Evolutionary conservation across 2,797 vertebrate genomes (phyloP).

Genomic region (Agapornis canus): DNA sequence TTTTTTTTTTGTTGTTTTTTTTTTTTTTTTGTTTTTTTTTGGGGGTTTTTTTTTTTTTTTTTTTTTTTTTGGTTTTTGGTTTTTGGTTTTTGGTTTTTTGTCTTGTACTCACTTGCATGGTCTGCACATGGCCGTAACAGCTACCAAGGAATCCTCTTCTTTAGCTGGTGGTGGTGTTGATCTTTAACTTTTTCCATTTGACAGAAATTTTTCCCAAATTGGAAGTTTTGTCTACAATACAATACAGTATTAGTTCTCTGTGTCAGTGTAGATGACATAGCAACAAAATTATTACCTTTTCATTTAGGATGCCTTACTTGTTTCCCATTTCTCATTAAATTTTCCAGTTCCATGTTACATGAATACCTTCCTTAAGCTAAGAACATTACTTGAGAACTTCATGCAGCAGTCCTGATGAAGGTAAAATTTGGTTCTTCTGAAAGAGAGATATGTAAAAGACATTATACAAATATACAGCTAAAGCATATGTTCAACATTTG

Average conservation of each 20-base stretch:
- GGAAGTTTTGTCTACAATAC: background rate
- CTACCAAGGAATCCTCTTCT: background rate
- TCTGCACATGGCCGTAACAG: background rate
- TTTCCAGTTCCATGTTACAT: background rate
- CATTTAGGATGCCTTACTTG: background rate
- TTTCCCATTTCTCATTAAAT: background rate
- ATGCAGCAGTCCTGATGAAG: background rate
- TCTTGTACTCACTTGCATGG: background rate
- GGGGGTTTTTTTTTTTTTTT: too few species aligned
- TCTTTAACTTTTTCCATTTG: background rate
- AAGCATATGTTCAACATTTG: background rate
- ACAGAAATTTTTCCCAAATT: background rate
- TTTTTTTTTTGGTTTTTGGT: too few species aligned
- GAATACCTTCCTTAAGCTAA: background rate
- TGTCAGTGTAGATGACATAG: background rate
- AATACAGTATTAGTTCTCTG: background rate
- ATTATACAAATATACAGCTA: background rate
- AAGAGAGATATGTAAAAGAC: background rate
- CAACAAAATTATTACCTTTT: background rate
- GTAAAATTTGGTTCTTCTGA: background rate
- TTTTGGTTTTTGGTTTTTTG: too few species aligned
- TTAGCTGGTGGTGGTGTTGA: background rate
- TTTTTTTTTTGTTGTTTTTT: too few species aligned
- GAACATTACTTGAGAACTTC: background rate
- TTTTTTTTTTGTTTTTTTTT: too few species aligned